Percentiles rank a stretch among this genome's conserved stretches.
Evolutionary conservation across 2,888 invertebrate genomes (phyloP).

Genomic region (Cylindroiulus punctatus): DNA sequence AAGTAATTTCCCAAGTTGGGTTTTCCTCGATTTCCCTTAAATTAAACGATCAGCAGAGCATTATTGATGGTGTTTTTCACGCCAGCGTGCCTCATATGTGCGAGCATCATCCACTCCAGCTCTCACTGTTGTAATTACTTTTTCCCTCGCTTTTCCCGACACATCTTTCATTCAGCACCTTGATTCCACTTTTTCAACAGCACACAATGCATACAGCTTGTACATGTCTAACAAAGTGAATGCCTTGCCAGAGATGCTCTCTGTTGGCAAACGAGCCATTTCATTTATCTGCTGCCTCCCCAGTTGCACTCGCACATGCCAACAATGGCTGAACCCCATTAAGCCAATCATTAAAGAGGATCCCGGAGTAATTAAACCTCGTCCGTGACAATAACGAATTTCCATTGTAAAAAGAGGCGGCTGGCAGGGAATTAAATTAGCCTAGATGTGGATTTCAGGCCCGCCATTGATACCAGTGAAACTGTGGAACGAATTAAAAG

Average conservation of each 20-base stretch:
- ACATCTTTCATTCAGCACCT: background rate
- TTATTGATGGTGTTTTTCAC: conserved; percentile 45
- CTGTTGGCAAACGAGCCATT: background rate
- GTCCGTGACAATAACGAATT: background rate
- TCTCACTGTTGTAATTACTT: background rate
- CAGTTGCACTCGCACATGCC: background rate
- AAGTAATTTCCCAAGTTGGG: conserved; percentile 40
- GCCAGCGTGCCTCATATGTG: background rate
- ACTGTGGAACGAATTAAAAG: background rate
- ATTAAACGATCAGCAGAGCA: conserved; percentile 26
- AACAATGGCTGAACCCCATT: conserved; percentile 13
- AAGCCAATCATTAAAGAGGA: conserved; percentile 26
- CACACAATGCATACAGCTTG: background rate
- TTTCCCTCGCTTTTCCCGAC: background rate
- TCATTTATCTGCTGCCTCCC: background rate
- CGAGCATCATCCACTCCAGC: conserved; percentile 26
- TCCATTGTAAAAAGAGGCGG: background rate
- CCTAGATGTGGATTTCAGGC: background rate
- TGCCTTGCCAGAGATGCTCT: background rate
- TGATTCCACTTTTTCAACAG: background rate
- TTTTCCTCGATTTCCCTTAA: conserved; percentile 19
- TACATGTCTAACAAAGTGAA: background rate
- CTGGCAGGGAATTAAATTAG: background rate
- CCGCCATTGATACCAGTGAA: background rate
- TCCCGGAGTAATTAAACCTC: conserved; percentile 39